Evolutionary conservation across 2,888 invertebrate species (phyloP), one percentile per base, ranked within the genome.

Genomic region (Empis livida): DNA sequence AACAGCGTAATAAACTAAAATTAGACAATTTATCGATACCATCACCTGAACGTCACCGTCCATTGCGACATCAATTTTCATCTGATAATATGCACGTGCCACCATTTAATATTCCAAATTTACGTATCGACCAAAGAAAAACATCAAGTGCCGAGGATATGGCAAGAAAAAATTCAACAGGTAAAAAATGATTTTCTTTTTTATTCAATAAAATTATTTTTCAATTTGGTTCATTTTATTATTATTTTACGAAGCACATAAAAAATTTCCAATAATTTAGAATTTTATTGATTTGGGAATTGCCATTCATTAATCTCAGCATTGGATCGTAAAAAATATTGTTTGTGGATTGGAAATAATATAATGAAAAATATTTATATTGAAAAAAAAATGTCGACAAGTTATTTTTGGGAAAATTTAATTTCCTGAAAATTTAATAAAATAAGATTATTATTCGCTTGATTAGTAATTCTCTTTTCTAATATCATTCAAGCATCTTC

Each of bases 131-230:
- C 60, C 84, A 87, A 61, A 78, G 90, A 55, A 91, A 91, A 69
- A 90, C 91, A 2, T 88, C 88, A 42, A 89, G 88, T 58, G 90
- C 91, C 8, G 91, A 91, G 65, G 88, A 91, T 61, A 89, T 92
- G 86, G 88, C 86, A 17, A 77, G 88, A 59, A 88, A 89, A 66
- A 88, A 87, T 64, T 89, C 89, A 10, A 79, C 82, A 60, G 82
- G 84, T 76, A 71, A 62, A 65, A 59, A 30, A 43, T 20, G 27
- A 14, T 43, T 32, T 39, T 15, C 42, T 10, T 20, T 10, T 35
- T n/a, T 47, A 20, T 5, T 17, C 32, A n/a, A n/a, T n/a, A 40
- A 43, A 9, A 23, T 40, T 17, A 15, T 46, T 37, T 31, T 30
- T 41, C 45, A 43, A 37, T 6, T 40, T n/a, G 32, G n/a, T 17